Evolutionary conservation across 2,113 vertebrate species (phyloP).

Genomic region (Rhinolophus ferrumequinum): DNA sequence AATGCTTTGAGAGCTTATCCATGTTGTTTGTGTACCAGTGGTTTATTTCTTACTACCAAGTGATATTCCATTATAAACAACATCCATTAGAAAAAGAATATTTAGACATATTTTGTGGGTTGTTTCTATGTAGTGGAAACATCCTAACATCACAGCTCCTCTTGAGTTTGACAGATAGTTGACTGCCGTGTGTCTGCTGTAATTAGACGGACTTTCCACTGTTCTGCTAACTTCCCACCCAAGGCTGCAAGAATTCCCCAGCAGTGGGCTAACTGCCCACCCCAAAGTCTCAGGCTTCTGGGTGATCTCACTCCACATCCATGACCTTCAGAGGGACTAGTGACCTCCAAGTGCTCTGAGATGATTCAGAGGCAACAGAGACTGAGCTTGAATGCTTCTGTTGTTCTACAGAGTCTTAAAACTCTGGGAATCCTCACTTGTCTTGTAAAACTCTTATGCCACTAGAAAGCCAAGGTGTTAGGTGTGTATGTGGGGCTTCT

Average conservation of each 20-base stretch:
- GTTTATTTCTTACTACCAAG: background rate
- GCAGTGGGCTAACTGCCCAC: background rate
- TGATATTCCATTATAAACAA: background rate
- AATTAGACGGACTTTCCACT: background rate
- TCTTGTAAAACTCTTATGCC: background rate
- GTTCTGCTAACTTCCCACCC: background rate
- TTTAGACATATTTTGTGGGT: slow-evolving; percentile 8
- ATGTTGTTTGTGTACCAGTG: background rate
- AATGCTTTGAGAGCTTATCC: background rate
- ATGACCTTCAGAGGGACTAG: background rate
- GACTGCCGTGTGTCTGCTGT: background rate
- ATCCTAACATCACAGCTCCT: background rate
- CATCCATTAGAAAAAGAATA: background rate
- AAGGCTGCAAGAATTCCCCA: background rate
- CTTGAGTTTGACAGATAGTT: background rate
- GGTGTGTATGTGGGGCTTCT: background rate
- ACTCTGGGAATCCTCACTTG: background rate
- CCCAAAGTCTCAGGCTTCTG: background rate
- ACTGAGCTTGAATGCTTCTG: background rate
- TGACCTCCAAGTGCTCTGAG: background rate
- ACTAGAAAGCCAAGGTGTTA: background rate
- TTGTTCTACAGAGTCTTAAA: background rate
- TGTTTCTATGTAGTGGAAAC: background rate
- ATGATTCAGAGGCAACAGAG: background rate
- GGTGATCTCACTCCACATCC: background rate